A percentile compares a stretch with the other conserved stretches of the same genome.
Conservation (phyloP, 2,113 vertebrate species). For the Mellivora capensis region DNA sequence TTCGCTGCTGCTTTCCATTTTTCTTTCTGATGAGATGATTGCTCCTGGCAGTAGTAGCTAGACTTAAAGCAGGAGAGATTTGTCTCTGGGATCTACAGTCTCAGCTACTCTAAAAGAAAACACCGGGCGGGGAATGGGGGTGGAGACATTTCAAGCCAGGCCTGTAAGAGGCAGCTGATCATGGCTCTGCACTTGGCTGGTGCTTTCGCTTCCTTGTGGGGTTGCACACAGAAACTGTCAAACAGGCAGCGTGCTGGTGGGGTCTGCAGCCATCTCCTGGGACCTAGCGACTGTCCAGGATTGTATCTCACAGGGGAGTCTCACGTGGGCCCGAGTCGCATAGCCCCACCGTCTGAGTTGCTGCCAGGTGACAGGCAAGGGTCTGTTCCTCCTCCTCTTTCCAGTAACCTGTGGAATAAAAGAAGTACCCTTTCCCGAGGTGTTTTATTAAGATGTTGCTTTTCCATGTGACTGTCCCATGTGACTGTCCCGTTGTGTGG, state of each 20-base stretch:
- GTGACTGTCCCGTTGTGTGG: not conserved
- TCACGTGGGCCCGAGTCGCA: not conserved
- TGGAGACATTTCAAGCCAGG: not conserved
- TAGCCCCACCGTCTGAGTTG: not conserved
- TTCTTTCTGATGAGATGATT: not conserved
- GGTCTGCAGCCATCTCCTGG: not conserved
- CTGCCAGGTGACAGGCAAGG: not conserved
- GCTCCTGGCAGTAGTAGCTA: not conserved
- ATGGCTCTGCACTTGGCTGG: not conserved
- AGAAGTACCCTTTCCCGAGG: not conserved
- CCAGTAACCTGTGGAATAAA: not conserved
- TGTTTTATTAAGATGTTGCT: not conserved
- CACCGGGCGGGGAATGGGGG: not conserved
- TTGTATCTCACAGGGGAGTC: not conserved
- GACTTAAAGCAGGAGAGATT: not conserved
- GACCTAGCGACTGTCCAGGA: not conserved
- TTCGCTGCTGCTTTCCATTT: not conserved
- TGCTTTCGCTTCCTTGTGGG: constrained; percentile 40
- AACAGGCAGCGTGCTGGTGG: not conserved
- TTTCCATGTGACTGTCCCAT: not conserved
- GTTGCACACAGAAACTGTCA: not conserved
- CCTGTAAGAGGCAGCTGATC: not conserved
- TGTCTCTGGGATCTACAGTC: not conserved
- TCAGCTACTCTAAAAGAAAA: constrained; percentile 9
- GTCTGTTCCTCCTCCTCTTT: not conserved